phyloP scores from a whole-genome alignment of 2,888 invertebrate species.

The Crocallis elinguaria region DNA sequence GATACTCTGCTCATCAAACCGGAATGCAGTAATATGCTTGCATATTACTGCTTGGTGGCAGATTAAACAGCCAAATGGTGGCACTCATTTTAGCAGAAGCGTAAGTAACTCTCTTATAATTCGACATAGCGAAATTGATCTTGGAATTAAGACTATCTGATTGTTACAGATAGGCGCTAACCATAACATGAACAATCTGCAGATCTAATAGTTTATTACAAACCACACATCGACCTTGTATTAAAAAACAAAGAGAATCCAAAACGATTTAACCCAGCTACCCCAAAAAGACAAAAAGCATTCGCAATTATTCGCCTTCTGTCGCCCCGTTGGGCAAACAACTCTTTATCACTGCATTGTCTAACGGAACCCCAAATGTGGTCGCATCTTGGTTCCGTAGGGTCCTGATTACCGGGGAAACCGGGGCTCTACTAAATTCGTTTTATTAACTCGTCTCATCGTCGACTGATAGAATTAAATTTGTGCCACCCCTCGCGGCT shows the following conservation, averaged over 20 bases:
- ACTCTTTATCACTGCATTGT: constrained; percentile 75
- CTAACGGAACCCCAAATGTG: constrained; percentile 67
- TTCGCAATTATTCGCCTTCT: constrained; percentile 75
- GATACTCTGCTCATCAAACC: too few relatives aligned
- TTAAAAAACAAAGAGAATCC: constrained; percentile 45
- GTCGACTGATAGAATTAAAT: constrained; percentile 81
- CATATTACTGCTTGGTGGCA: too few relatives aligned
- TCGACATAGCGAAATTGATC: too few relatives aligned
- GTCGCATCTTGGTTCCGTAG: constrained; percentile 51
- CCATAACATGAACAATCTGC: too few relatives aligned
- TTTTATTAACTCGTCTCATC: constrained; percentile 84
- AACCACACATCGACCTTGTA: too few relatives aligned
- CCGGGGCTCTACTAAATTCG: constrained; percentile 71
- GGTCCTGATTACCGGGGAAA: constrained; percentile 60
- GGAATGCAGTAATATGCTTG: too few relatives aligned
- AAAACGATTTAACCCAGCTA: constrained; percentile 55
- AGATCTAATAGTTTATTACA: too few relatives aligned
- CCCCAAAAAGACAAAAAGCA: constrained; percentile 54
- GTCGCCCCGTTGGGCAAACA: constrained; percentile 71
- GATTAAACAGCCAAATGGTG: too few relatives aligned
- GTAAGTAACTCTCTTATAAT: too few relatives aligned
- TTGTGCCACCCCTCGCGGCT: constrained; percentile 64
- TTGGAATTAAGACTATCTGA: too few relatives aligned
- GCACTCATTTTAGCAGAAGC: too few relatives aligned
- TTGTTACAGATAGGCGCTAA: too few relatives aligned